Evolutionary conservation across 2,888 invertebrate species (phyloP).

Genomic region (Heliconius charithonia): DNA sequence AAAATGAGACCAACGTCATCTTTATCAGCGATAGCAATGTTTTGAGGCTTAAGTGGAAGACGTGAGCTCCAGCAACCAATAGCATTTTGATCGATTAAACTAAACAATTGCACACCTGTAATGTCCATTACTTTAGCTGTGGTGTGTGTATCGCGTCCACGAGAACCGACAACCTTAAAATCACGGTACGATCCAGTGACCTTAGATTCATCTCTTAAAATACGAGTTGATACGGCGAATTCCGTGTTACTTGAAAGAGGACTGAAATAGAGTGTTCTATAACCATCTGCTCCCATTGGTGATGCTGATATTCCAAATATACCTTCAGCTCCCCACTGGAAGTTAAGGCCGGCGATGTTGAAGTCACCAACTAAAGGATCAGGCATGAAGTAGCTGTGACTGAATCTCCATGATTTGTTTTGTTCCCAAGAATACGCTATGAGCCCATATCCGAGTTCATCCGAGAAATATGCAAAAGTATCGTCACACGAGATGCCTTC

Average conservation of each 20-base stretch:
- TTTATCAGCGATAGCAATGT: conserved; percentile 88
- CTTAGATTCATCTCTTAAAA: conserved; percentile 87
- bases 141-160: conserved; percentile 87
- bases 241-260: conserved; percentile 91
- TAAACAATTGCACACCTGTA: conserved; percentile 89
- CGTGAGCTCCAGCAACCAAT: conserved; percentile 92
- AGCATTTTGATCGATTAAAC: conserved; percentile 91
- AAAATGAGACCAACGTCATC: conserved; percentile 91
- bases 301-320: conserved; percentile 91
- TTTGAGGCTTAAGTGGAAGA: conserved; percentile 85
- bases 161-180: conserved; percentile 86
- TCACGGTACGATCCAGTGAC: conserved; percentile 88
- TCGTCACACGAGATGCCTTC: conserved; percentile 89
- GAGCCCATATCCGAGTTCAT: conserved; percentile 92
- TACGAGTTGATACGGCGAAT: conserved; percentile 90
- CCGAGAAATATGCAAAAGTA: conserved; percentile 90
- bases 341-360: conserved; percentile 91
- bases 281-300: conserved; percentile 86
- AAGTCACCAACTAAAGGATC: conserved; percentile 91
- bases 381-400: conserved; percentile 91
- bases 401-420: conserved; percentile 91
- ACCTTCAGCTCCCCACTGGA: conserved; percentile 93
- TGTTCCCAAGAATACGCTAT: conserved; percentile 90
- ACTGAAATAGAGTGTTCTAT: conserved; percentile 89
- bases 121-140: conserved; percentile 90